Percentiles rank a stretch among this genome's conserved stretches.
phyloP scores from a whole-genome alignment of 2,113 vertebrate species.

The Thryonomys swinderianus region DNA sequence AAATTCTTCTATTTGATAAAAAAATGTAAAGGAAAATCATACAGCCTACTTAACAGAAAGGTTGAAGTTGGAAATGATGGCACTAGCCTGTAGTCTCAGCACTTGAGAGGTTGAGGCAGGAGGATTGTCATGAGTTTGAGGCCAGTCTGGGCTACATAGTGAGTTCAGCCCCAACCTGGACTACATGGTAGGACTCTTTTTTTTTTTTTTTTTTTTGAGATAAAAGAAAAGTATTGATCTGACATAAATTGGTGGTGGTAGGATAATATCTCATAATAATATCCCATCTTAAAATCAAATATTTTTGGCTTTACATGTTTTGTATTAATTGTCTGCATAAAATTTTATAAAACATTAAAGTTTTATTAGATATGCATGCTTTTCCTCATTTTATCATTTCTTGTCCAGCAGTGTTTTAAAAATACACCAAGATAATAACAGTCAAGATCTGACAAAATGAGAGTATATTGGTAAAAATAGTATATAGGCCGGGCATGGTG shows the following conservation, averaged over 20 bases:
- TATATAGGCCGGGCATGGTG: too few species aligned
- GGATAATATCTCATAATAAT: background rate
- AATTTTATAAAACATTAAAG: background rate
- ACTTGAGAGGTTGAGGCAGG: background rate
- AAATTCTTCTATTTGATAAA: background rate
- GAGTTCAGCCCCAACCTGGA: background rate
- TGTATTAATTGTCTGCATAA: background rate
- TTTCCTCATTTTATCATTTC: slow-evolving; percentile 16
- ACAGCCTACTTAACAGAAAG: background rate
- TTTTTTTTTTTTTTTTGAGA: too few species aligned
- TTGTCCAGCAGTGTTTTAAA: background rate
- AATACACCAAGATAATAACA: background rate
- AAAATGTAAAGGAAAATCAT: background rate
- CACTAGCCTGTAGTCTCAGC: background rate
- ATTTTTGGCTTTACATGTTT: background rate
- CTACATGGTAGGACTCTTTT: background rate
- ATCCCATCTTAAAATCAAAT: too few species aligned
- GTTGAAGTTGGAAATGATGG: background rate
- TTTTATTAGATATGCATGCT: background rate
- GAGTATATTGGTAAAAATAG: background rate
- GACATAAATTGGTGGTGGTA: background rate
- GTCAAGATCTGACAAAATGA: background rate
- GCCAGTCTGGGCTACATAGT: background rate
- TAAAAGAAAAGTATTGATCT: background rate
- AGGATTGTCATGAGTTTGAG: background rate